Evolutionary conservation across 2,797 vertebrate genomes (phyloP), one percentile per base, ranked within the genome.

Genomic region (Nyctibius grandis): DNA sequence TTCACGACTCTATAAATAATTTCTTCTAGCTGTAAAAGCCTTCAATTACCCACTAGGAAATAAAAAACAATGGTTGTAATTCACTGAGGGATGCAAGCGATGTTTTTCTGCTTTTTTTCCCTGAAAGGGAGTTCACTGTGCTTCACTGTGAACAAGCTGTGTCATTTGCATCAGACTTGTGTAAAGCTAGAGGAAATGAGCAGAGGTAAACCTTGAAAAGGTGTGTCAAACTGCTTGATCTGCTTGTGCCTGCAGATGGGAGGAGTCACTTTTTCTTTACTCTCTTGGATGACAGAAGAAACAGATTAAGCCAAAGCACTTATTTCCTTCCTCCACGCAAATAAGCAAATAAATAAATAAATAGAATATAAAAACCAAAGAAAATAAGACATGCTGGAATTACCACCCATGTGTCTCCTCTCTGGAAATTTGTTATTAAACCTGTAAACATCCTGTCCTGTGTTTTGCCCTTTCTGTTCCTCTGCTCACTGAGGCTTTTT

Each of bases 21-120:
- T 96, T 94, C 68, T 93, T 80, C 80, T 92, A 93, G 83, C 54
- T 94, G 82, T 93, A 95, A 95, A 95, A 92, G 68, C 59, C 85
- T 93, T 97, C 95, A 95, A 84, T 95, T 96, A 95, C 86, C 63
- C 89, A 88, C 80, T 78, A 96, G 91, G 89, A 97, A 95, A 96
- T 88, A 40, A 92, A 95, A 96, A 92, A 93, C 87, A 96, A 95
- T 89, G 77, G 67, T 53, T 91, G 47, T 95, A 93, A 92, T 93
- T 95, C 86, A 92, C 47, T 72, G 86, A 93, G 77, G 81, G 64
- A 68, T 77, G 74, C 50, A 89, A 96, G 42, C 48, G 88, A 64
- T 87, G 77, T 75, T 93, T n/a, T 91, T 94, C 75, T 53, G 15
- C 40, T 14, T 4, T 67, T 85, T 72, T 26, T 3, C 51, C 33